Base-by-base conservation (phyloP, 2,888 invertebrate species). In the Actias luna region DNA sequence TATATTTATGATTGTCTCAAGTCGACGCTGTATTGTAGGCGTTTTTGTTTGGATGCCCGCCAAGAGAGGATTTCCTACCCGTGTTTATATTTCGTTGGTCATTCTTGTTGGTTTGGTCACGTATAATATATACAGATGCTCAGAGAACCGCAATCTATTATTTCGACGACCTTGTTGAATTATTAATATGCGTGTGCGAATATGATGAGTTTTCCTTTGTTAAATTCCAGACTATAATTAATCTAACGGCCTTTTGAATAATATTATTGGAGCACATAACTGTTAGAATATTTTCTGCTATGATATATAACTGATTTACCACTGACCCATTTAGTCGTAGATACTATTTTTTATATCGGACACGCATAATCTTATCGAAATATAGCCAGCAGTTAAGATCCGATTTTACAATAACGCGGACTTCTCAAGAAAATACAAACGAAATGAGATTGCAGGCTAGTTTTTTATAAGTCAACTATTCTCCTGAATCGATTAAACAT, bases 71-170 rank as follows among this genome's bases (percentile, higher is more conserved):
- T 33, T 46, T 46, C 58, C 25, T 42, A 46, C 33, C 27, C 59
- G 52, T 50, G 59, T 63, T 63, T 50, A 33, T 59, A 59, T 59
- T 63, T 36, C 18, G 62, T 46, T 58, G 59, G 63, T 63, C 63
- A 63, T 63, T 33, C 50, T 31, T 55, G 29, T 50, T 63, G 52
- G 33, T 25, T 63, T n/a, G 18, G 50, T 27, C 36, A 35, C 59
- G 52, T 63, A 59, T 59, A 63, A 63, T 59, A 52, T 59, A 55
- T 61, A 63, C 52, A 55, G 59, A 59, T 59, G 36, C 35, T 39
- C 35, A 12, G 18, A 46, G 10, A 46, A 22, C 46, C 46, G 46
- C 46, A 59, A 58, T 33, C 58, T 58, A 52, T 63, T 63, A 18
- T 29, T 61, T 59, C 29, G 46, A 16, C 25, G 52, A 50, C 33